phyloP scores from a whole-genome alignment of 2,797 vertebrate species.

The Intellagama lesueurii region DNA sequence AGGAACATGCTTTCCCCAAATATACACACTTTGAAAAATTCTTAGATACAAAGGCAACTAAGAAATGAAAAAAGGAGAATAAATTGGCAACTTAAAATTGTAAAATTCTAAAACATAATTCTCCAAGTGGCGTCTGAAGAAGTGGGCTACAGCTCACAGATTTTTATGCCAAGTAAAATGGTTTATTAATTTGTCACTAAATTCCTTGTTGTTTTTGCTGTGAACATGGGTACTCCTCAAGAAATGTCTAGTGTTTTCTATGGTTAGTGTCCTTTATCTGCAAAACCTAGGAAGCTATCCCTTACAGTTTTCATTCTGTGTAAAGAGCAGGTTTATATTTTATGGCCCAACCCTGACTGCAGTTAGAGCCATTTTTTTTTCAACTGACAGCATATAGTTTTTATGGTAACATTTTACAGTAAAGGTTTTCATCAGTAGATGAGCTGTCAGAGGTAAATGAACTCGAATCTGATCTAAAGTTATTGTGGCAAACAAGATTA shows the following conservation, averaged over 20 bases:
- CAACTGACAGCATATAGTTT: slow-evolving; percentile 43
- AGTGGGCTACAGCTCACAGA: too few species aligned
- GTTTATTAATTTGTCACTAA: too few species aligned
- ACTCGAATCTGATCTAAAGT: slow-evolving; percentile 54
- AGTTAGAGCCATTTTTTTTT: slow-evolving; percentile 4
- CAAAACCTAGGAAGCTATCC: neutral
- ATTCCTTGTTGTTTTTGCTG: too few species aligned
- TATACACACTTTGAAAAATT: neutral
- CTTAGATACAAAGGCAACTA: neutral
- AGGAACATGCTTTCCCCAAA: too few species aligned
- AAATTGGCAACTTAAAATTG: neutral
- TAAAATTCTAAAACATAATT: neutral
- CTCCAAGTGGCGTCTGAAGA: too few species aligned
- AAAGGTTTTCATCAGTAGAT: slow-evolving; percentile 1
- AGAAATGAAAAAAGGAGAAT: neutral
- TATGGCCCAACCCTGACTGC: neutral
- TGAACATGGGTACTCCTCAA: too few species aligned
- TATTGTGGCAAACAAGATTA: slow-evolving; percentile 37
- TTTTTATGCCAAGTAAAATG: too few species aligned
- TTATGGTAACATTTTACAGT: slow-evolving; percentile 9
- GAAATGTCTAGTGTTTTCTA: neutral
- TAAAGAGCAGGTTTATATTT: neutral
- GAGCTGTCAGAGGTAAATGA: neutral
- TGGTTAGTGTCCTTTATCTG: neutral
- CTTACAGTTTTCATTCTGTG: neutral